Base-by-base conservation (phyloP, 2,113 vertebrate species). In the Xiphophorus couchianus region DNA sequence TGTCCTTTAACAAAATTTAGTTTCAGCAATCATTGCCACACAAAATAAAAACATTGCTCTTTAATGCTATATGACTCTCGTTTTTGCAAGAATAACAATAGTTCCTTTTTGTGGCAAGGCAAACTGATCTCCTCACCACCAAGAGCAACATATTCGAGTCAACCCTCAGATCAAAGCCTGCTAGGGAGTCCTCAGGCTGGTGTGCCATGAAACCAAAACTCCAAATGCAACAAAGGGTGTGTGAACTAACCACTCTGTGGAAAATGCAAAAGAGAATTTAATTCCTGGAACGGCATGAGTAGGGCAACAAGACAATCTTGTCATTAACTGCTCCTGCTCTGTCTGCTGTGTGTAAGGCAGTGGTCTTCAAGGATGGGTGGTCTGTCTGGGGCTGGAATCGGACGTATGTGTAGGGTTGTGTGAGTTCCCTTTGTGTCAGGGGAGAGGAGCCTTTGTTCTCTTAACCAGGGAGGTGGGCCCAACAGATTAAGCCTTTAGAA, bases 401-500 rank as follows among this genome's bases (percentile, higher is more conserved):
- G 85, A 92, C 89, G 91, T 90, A 88, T 90, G 91, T 92, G 89
- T 86, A 81, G 89, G 89, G 86, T 86, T 86, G 90, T 93, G 91
- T 89, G 90, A 90, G 91, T 84, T 82, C 69, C 84, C 84, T 91
- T 93, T 93, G 91, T 93, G 86, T 88, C 84, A 74, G 72, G 85
- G 91, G 90, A 93, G 88, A 89, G 86, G 86, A 80, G 73, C 70
- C 89, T 93, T 93, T 94, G 93, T 94, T 91, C 93, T 82, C 93
- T 85, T 94, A 94, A 94, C 89, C 92, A 94, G 92, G 84, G 93
- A 91, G 93, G 93, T 84, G 91, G 91, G 90, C 82, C 91, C 81
- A 25, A 89, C 93, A 93, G 93, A 92, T 94, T 94, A 93, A 93
- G 90, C 90, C 90, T 93, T 93, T 93, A 92, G 88, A 92, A 93